Conservation (phyloP, 2,113 vertebrate genomes). For the Globicephala melas region DNA sequence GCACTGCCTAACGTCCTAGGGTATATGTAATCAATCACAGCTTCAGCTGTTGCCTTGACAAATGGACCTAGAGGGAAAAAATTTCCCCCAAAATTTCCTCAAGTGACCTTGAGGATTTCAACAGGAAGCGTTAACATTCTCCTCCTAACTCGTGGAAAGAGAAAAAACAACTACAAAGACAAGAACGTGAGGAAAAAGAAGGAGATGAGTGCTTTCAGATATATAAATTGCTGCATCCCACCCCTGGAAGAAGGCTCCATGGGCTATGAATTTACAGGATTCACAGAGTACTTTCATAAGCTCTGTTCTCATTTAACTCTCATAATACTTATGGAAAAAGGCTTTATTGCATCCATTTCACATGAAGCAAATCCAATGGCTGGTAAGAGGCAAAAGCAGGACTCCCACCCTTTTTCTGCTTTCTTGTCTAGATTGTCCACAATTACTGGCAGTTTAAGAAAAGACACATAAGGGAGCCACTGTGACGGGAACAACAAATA, state of each 20-base stretch:
- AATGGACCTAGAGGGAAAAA: background rate
- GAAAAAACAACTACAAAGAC: background rate
- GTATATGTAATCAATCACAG: background rate
- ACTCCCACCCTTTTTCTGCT: background rate
- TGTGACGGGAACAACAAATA: background rate
- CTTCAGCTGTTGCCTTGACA: constrained; percentile 13
- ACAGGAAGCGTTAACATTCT: background rate
- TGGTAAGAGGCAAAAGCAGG: background rate
- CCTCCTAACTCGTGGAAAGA: background rate
- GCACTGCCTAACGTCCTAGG: background rate
- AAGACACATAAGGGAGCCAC: background rate
- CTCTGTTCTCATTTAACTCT: background rate
- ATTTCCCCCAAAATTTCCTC: background rate
- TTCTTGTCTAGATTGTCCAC: background rate
- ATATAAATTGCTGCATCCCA: background rate
- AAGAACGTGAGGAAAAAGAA: background rate
- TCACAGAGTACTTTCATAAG: background rate
- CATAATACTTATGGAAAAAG: background rate
- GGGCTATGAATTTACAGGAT: background rate
- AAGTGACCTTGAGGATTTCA: background rate
- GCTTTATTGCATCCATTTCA: background rate
- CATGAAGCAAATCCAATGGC: background rate
- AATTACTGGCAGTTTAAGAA: background rate
- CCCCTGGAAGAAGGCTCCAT: background rate
- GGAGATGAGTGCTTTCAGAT: background rate